phyloP scores from a whole-genome alignment of 2,888 invertebrate species.

The Bursaphelenchus okinawaensis region DNA sequence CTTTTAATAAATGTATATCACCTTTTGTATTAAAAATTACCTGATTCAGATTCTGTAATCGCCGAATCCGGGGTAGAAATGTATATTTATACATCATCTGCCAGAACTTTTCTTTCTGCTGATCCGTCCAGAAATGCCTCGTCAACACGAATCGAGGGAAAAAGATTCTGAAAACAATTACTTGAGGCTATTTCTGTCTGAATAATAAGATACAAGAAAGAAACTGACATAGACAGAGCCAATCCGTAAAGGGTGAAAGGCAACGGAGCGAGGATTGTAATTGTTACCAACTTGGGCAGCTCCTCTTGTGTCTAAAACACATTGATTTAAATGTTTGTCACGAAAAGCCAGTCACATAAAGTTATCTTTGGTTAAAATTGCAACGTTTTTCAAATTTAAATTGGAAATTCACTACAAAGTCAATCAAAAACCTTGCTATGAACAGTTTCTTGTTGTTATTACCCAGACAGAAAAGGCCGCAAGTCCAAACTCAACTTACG shows the following conservation, averaged over 20 bases:
- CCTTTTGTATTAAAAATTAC: background rate
- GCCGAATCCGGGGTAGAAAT: background rate
- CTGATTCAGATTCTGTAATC: background rate
- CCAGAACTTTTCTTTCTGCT: conserved; percentile 43
- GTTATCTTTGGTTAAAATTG: too few relatives aligned
- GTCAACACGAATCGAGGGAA: conserved; percentile 51
- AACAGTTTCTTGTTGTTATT: background rate
- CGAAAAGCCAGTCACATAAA: too few relatives aligned
- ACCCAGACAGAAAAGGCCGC: background rate
- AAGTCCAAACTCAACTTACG: conserved; percentile 11
- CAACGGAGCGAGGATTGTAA: conserved; percentile 39
- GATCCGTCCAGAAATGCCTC: conserved; percentile 50
- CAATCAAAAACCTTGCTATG: too few relatives aligned
- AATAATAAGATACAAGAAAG: background rate
- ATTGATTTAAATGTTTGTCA: too few relatives aligned
- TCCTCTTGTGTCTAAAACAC: conserved; percentile 44
- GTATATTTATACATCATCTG: background rate
- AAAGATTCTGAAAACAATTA: conserved; percentile 49
- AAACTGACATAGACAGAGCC: conserved; percentile 42
- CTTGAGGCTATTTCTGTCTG: background rate
- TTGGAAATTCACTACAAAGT: too few relatives aligned
- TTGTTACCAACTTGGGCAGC: conserved; percentile 38
- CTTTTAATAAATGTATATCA: too few relatives aligned
- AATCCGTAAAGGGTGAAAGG: conserved; percentile 47
- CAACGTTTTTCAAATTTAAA: too few relatives aligned